phyloP scores from a whole-genome alignment of 2,888 invertebrate species.

The Schrankia costaestrigalis region DNA sequence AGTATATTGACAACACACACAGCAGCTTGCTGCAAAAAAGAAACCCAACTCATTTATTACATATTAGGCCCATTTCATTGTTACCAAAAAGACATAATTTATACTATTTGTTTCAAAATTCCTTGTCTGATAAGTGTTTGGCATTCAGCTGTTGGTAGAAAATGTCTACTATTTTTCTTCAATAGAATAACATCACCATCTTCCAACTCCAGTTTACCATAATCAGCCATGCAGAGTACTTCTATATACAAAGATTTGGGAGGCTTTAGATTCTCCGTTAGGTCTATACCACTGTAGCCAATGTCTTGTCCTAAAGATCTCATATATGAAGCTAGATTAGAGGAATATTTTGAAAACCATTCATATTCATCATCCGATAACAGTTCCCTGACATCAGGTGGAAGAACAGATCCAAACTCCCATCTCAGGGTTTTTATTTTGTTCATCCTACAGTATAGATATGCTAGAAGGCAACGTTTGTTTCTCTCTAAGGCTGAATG shows the following conservation, averaged over 20 bases:
- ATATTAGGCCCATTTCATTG: neutral
- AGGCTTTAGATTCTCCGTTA: constrained; percentile 92
- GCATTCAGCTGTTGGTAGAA: constrained; percentile 92
- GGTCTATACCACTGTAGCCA: constrained; percentile 87
- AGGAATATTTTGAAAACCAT: constrained; percentile 95
- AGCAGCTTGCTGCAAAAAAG: no score
- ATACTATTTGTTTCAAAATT: constrained; percentile 87
- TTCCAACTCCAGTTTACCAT: constrained; percentile 96
- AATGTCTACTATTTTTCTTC: constrained; percentile 95
- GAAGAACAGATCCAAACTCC: constrained; percentile 96
- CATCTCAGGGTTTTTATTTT: constrained; percentile 93
- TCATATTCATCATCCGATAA: constrained; percentile 90
- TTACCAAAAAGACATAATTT: neutral
- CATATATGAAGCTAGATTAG: constrained; percentile 93
- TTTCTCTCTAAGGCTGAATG: constrained; percentile 94
- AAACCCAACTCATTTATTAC: neutral
- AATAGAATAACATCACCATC: constrained; percentile 94
- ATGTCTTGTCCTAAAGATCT: constrained; percentile 89
- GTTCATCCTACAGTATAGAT: constrained; percentile 89
- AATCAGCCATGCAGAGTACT: constrained; percentile 93
- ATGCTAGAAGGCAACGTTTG: constrained; percentile 92
- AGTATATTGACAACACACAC: no score
- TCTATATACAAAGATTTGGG: constrained; percentile 96
- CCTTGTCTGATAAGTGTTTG: constrained; percentile 95
- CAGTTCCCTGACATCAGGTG: constrained; percentile 89